Evolutionary conservation across 2,888 invertebrate genomes (phyloP), one percentile per base, ranked within the genome.

Genomic region (Cheilosia variabilis): DNA sequence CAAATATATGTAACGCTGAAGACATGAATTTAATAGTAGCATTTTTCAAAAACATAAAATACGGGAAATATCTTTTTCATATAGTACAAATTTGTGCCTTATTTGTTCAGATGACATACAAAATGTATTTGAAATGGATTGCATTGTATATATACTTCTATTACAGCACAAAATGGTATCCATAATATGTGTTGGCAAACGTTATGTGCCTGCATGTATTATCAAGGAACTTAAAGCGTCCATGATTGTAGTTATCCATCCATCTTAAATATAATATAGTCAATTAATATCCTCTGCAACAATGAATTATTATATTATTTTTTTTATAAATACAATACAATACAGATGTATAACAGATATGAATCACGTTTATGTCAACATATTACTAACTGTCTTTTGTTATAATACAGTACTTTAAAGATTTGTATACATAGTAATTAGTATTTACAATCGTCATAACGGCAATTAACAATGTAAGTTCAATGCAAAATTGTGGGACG

Each of bases 31-130:
- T 34, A 69, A 37, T 55, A 68, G 60, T 69, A 75, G 63, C 69
- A 22, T 41, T 79, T 79, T 82, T 73, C 73, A 43, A 72, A 55
- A 68, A 79, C 47, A 27, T 66, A 62, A 76, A 58, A 68, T 65
- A 57, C 53, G 80, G 76, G 87, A 71, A 71, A 80, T 75, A 69
- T 78, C 65, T 87, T 88, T 88, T 88, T 87, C 78, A 78, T 78
- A 83, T 78, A 88, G 88, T 88, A 88, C 88, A 88, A 88, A 88
- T 83, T 87, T 87, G 88, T 88, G 88, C 88, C 88, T 88, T 88
- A 88, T 87, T 87, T 87, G 87, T 84, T 87, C 68, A 87, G 84
- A 80, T 80, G 87, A 69, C 79, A 22, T 60, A 66, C 27, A 73
- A 45, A n/a, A 76, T 80, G 55, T 50, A 53, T 62, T 58, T 66